A percentile compares a stretch with the other conserved stretches of the same genome.
These are phyloP conservation scores for Drosophila phalerata DNA, from an alignment of 2,888 invertebrate species.

Conservation along the genomic window DNA sequence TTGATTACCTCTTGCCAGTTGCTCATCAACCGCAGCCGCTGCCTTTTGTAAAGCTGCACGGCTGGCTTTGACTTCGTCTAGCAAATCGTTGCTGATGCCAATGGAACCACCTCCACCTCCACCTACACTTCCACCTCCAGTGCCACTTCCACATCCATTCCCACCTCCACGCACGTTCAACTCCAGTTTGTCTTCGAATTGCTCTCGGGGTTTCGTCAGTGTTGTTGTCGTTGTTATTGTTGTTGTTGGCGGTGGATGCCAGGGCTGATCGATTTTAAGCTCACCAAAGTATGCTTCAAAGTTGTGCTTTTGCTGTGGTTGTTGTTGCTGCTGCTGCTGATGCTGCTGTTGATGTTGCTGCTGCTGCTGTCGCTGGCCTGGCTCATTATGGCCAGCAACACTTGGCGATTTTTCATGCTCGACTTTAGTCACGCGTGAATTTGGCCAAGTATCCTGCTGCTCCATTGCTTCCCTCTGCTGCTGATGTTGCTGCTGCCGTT, in stretches of 20 bases:
- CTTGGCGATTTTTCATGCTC: conserved; percentile 79
- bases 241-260: conserved; percentile 44
- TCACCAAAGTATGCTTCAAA: conserved; percentile 74
- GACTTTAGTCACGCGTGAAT: conserved; percentile 76
- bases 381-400: conserved; percentile 71
- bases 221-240: conserved; percentile 17
- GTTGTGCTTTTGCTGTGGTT: conserved; percentile 43
- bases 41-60: conserved; percentile 70
- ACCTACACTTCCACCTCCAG: conserved; percentile 21
- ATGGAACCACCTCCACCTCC: conserved; percentile 23
- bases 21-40: conserved; percentile 82
- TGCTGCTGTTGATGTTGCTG: conserved; percentile 37
- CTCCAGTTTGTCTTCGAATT: conserved; percentile 54
- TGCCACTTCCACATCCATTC: conserved; percentile 8
- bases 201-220: conserved; percentile 28
- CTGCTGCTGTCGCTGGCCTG: conserved; percentile 40
- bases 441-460: conserved; percentile 62
- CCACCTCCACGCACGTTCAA: conserved; percentile 52
- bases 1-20: conserved; percentile 77
- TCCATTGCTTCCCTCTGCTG: conserved; percentile 16
- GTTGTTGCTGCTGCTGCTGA: conserved; percentile 31
- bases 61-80: conserved; percentile 78
- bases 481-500: conserved; percentile 23
- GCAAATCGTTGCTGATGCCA: conserved; percentile 72
- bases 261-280: conserved; percentile 74